Evolutionary conservation across 2,888 invertebrate genomes (phyloP).

Genomic region (Auanema sp.): DNA sequence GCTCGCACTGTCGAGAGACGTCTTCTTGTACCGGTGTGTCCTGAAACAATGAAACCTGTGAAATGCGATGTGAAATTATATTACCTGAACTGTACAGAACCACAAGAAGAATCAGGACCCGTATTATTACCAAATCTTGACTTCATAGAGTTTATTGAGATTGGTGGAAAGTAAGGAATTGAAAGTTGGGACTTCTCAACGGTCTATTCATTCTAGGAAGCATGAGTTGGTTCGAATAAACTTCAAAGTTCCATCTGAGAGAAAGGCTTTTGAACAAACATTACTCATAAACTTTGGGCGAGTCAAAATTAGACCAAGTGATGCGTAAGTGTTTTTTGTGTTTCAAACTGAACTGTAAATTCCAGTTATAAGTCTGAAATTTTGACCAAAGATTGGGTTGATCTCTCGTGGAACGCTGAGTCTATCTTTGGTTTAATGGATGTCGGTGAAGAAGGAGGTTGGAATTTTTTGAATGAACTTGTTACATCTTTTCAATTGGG

Average conservation of each 20-base stretch:
- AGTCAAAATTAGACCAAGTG: too few species aligned
- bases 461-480: too few species aligned
- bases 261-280: too few species aligned
- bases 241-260: conserved; percentile 12
- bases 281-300: too few species aligned
- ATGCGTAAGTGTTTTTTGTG: too few species aligned
- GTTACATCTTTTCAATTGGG: too few species aligned
- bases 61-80: conserved; percentile 25
- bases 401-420: too few species aligned
- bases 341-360: too few species aligned
- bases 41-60: conserved; percentile 67
- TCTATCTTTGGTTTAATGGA: too few species aligned
- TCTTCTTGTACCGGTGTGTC: conserved; percentile 82
- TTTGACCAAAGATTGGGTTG: too few species aligned
- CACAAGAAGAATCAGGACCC: conserved; percentile 24
- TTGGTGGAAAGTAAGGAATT: conserved; percentile 22
- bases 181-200: not conserved
- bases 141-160: conserved; percentile 24
- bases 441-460: too few species aligned
- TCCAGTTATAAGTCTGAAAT: too few species aligned
- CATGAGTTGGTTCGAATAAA: conserved; percentile 35
- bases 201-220: conserved; percentile 13
- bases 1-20: conserved; percentile 89
- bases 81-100: not conserved
- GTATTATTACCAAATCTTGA: conserved; percentile 43